Conservation (phyloP, 2,888 invertebrate genomes). For the Drosophila anomalipes region DNA sequence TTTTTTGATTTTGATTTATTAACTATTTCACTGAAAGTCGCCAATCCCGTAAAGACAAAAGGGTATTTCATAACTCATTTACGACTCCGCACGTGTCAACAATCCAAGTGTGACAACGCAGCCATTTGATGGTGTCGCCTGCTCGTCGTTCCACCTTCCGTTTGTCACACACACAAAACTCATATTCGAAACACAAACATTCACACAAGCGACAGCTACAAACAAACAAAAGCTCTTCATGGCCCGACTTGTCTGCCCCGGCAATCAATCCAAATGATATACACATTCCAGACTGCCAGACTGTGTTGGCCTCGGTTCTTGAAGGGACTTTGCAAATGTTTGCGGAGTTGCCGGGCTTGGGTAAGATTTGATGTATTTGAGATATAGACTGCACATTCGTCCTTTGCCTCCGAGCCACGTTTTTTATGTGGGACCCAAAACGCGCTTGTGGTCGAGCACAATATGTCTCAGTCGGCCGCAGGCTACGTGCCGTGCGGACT, state of each 20-base stretch:
- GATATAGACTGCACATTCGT: slow-evolving; percentile 64
- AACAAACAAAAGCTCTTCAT: slow-evolving; percentile 64
- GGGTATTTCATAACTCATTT: slow-evolving; percentile 69
- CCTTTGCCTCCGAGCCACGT: slow-evolving; percentile 43
- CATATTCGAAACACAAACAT: slow-evolving; percentile 12
- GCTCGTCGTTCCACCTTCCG: slow-evolving; percentile 55
- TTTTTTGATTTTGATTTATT: slow-evolving; percentile 56
- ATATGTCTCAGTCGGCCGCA: slow-evolving; percentile 73
- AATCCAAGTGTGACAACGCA: slow-evolving; percentile 69
- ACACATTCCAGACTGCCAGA: slow-evolving; percentile 66
- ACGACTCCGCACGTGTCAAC: slow-evolving; percentile 66
- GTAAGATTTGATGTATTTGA: slow-evolving; percentile 76
- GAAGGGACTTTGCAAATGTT: slow-evolving; percentile 55
- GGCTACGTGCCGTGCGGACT: slow-evolving; percentile 32
- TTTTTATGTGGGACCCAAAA: slow-evolving; percentile 54
- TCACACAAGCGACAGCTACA: slow-evolving; percentile 34
- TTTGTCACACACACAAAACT: slow-evolving; percentile 52
- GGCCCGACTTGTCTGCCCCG: slow-evolving; percentile 40
- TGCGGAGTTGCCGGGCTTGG: slow-evolving; percentile 52
- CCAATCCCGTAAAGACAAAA: slow-evolving; percentile 16
- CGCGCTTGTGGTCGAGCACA: slow-evolving; percentile 53
- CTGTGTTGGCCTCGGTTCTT: slow-evolving; percentile 37
- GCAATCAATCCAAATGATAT: slow-evolving; percentile 81
- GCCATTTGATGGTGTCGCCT: slow-evolving; percentile 40
- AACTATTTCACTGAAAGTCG: slow-evolving; percentile 22